Evolutionary conservation across 2,113 vertebrate species (phyloP), one percentile per base, ranked within the genome.

Genomic region (Oncorhynchus nerka): DNA sequence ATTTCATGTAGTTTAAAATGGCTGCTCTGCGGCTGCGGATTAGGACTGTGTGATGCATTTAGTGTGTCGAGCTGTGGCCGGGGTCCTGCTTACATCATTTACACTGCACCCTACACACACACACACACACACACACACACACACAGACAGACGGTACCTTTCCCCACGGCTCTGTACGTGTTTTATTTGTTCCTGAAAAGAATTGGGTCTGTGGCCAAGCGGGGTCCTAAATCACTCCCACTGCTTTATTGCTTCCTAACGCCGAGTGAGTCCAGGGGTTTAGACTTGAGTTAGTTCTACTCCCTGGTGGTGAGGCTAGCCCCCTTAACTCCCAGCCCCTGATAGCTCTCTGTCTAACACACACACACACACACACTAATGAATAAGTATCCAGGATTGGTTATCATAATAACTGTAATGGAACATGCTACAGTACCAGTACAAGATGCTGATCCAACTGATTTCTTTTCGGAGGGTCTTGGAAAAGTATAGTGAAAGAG

Each of bases 351-450:
- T 22, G 73, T 71, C 80, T 59, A 83, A 85, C 51, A 85, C 79
- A 68, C 81, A 68, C 73, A 82, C 78, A 87, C 84, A 83, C 13
- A 34, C 30, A 6, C 32, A 32, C 32, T 11, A 9, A 45, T 3
- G 39, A 45, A 45, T 45, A 45, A 45, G 39, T 45, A 45, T 32
- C 76, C 67, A 71, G 76, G 83, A 89, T 87, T 85, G 84, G 71
- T 86, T 89, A 89, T 87, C 84, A 85, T 85, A 81, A 85, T 70
- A 81, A 59, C 67, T 82, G 87, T 86, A 90, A 88, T 87, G 81
- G 81, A 81, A 84, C 76, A 79, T 73, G 76, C 70, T 70, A 64
- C 73, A 64, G 79, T 78, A 78, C 39, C 39, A 11, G 39, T 11
- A 9, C 78, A 79, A 78, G 80, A 78, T 73, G 81, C 61, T 74